Base-by-base conservation (phyloP, 2,888 invertebrate genomes). In the Tribolium freemani region DNA sequence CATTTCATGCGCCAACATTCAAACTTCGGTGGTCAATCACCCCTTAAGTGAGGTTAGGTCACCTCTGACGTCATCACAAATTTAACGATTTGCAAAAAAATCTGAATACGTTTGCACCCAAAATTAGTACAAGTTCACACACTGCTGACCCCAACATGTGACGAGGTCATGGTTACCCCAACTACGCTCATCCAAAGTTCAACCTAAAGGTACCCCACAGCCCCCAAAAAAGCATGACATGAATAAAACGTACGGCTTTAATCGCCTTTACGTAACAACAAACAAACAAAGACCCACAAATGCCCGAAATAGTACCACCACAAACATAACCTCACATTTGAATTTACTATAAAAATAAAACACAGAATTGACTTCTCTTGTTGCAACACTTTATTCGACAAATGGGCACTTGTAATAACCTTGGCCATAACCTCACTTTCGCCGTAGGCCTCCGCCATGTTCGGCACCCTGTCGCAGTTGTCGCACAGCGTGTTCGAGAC, bases 401-500 rank as follows among this genome's bases (percentile, higher is more conserved):
- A 16, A 16, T 16, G 16, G 16, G 16, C 16, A 16, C 16, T 16
- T 1, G 16, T 16, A 16, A 26, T 3, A 26, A 26, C 5, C 3
- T 1, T 3, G 26, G 5, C 3, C 26, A 26, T 26, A 26, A 26
- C 26, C 26, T 26, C 5, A 26, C 3, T 26, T 26, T 5, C 26
- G 26, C 26, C 5, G 26, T 26, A 26, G 26, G 56, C 10, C 58
- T 20, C 45, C 58, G 11, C 30, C 30, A 73, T 73, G 73, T 70
- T 73, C 61, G 69, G 69, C 44, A 58, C 13, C 20, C n/a, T 72
- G 6, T 53, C 70, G 4, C 73, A 73, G 11, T n/a, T 72, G 6
- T 53, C 70, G 4, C 73, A 73, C 58, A 70, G 58, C 31, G 61
- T 70, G n/a, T 70, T 73, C 61, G 66, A 56, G 30, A 44, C 68